These are phyloP conservation scores for Junco hyemalis DNA, from an alignment of 2,113 vertebrate genomes.

Conservation along the genomic window DNA sequence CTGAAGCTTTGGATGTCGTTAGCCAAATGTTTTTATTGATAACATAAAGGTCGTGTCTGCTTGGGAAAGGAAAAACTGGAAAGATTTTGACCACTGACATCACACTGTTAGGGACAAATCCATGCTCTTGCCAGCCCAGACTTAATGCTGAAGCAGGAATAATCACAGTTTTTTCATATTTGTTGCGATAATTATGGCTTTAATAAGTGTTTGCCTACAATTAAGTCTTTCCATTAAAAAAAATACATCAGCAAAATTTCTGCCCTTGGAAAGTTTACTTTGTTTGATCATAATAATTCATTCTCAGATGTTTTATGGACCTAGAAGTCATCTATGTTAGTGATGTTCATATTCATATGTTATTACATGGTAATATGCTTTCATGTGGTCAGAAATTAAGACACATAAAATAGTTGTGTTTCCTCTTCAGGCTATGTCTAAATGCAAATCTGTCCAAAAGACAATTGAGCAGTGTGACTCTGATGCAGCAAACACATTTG, in stretches of 20 bases:
- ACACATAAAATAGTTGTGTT: not conserved
- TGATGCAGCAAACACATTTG: not conserved
- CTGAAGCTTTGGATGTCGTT: not conserved
- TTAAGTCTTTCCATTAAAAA: slow-evolving; percentile 19
- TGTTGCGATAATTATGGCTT: not conserved
- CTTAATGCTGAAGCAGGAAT: not conserved
- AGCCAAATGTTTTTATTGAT: not conserved
- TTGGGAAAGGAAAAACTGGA: not conserved
- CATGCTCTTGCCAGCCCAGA: not conserved
- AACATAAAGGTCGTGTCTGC: not conserved
- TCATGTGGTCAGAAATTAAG: not conserved
- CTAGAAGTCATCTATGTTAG: not conserved
- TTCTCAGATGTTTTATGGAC: not conserved
- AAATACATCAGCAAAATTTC: not conserved
- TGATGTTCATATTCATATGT: not conserved
- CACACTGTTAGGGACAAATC: not conserved
- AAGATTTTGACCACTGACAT: not conserved
- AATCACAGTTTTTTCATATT: not conserved
- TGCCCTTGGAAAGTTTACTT: not conserved
- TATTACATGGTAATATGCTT: not conserved
- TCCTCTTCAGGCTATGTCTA: not conserved
- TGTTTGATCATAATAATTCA: not conserved
- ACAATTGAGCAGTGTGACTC: not conserved
- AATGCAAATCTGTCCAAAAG: not conserved
- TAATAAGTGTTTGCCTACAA: not conserved